Evolutionary conservation across 2,797 vertebrate genomes (phyloP).

Genomic region (Microchirus variegatus): DNA sequence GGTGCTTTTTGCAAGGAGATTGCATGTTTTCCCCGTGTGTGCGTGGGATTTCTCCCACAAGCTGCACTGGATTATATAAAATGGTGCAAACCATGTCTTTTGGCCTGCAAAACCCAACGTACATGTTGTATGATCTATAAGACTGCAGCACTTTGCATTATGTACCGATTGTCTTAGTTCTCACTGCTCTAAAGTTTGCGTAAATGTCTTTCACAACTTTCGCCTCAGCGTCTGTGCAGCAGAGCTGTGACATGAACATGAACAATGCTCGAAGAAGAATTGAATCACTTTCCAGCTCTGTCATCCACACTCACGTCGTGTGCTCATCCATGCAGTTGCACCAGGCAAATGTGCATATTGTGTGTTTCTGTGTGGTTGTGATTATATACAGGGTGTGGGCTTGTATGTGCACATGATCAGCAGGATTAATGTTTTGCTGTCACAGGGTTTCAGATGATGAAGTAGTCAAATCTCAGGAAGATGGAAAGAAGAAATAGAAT

Average conservation of each 20-base stretch:
- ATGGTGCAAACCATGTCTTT: too few species aligned
- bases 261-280: conserved; percentile 40
- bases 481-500: conserved; percentile 44
- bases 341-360: background rate
- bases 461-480: conserved; percentile 64
- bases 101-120: conserved; percentile 8
- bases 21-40: too few species aligned
- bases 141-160: conserved; percentile 32
- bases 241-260: conserved; percentile 54
- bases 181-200: conserved; percentile 45
- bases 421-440: conserved; percentile 71
- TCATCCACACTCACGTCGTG: conserved; percentile 32
- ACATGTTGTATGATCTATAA: conserved; percentile 19
- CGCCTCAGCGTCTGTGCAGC: conserved; percentile 12
- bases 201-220: conserved; percentile 53
- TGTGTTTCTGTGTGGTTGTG: conserved; percentile 7
- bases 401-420: background rate
- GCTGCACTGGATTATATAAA: too few species aligned
- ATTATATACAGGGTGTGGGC: conserved; percentile 1
- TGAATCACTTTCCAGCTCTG: conserved; percentile 48
- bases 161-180: conserved; percentile 56
- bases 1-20: too few species aligned
- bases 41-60: too few species aligned
- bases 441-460: conserved; percentile 62
- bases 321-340: conserved; percentile 19